Evolutionary conservation across 1,140 invertebrate species (phyloP), one percentile per base, ranked within the genome.

Genomic region (Patella vulgata): DNA sequence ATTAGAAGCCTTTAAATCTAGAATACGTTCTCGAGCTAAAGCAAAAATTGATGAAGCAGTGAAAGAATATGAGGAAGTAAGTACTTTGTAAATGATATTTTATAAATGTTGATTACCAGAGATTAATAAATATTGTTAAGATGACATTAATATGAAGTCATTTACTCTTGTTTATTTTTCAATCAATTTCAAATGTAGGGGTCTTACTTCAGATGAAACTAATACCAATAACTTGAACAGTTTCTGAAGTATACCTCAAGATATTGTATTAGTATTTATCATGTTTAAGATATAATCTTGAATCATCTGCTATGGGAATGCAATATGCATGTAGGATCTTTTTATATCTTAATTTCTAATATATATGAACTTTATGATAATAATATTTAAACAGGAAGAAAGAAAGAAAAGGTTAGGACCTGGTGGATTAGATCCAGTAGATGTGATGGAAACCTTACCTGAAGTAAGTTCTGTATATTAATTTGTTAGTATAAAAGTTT

Each of bases 361-460:
- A 17, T 30, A 19, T 27, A 2, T 46, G 21, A 19, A 6, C 8
- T 47, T 54, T 14, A 51, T 54, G 36, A 50, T 59, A 53, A 40
- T 43, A 52, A 72, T 59, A 28, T 59, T 23, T 51, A 72, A 66
- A 21, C 59, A 86, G 82, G 94, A 97, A 79, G 97, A 99, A 78
- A 87, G 89, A 53, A 86, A 93, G 78, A 90, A 91, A 63, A 87
- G 97, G 51, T 84, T 99, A 42, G 97, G 96, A 0, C 98, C 98
- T 1, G 98, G 97, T 44, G 97, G 97, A 3, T 85, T 99, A 4
- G 98, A 99, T 86, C 97, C 97, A 3, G 87, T 94, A 44, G 97
- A 99, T 89, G 97, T 99, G 0, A 94, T 97, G 81, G 94, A 99
- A 79, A 88, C 90, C 70, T 85, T 99, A 60, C 97, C 98, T 63